These are phyloP conservation scores for Papilio glaucus DNA, from an alignment of 1,140 invertebrate species.

Conservation along the genomic window DNA sequence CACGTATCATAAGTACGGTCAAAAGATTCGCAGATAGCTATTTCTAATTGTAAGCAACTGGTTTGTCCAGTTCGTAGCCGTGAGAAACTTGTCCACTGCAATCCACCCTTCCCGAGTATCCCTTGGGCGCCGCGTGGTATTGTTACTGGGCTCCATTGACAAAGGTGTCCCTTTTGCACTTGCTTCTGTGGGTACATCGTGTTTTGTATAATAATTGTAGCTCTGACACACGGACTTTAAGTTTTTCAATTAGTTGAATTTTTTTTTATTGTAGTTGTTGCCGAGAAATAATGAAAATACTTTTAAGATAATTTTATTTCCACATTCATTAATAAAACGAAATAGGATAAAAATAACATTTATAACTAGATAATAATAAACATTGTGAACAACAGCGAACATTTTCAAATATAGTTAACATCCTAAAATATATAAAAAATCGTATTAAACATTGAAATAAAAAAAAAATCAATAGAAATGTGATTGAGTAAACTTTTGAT, in stretches of 20 bases:
- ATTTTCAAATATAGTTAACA: no score
- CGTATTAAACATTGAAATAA: no score
- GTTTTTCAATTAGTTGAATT: background rate
- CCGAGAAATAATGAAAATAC: background rate
- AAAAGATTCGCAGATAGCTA: slow-evolving; percentile 60
- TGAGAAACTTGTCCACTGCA: slow-evolving; percentile 49
- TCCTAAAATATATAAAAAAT: no score
- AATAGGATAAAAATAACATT: no score
- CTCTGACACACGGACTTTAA: slow-evolving; percentile 37
- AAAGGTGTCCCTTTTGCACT: slow-evolving; percentile 41
- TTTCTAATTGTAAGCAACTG: slow-evolving; percentile 58
- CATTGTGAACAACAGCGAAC: no score
- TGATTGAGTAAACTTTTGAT: no score
- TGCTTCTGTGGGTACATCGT: slow-evolving; percentile 40
- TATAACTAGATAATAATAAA: no score
- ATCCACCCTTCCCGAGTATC: slow-evolving; percentile 9
- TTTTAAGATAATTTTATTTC: no score
- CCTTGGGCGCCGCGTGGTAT: background rate
- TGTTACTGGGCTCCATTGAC: slow-evolving; percentile 8
- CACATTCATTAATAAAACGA: no score
- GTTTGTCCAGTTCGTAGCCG: slow-evolving; percentile 64
- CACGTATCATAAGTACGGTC: slow-evolving; percentile 57
- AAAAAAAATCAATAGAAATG: no score
- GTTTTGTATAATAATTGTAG: background rate
- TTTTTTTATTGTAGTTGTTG: background rate